Percentiles rank a stretch among this genome's conserved stretches.
phyloP scores from a whole-genome alignment of 2,797 vertebrate genomes.

The Dryobates pubescens region DNA sequence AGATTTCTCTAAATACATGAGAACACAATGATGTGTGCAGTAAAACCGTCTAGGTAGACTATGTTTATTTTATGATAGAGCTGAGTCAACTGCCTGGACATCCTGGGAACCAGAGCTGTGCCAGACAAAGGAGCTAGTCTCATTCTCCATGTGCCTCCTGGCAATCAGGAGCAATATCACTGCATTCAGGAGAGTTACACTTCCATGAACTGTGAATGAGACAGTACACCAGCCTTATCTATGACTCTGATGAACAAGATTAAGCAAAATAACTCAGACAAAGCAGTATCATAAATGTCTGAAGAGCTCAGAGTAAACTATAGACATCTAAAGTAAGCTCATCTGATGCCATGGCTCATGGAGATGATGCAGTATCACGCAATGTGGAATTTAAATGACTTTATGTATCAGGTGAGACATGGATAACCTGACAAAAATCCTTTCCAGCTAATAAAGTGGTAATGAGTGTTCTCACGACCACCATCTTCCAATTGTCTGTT shows the following conservation, averaged over 20 bases:
- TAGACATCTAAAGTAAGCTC: neutral
- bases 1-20: conserved; percentile 19
- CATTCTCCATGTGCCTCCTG: neutral
- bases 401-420: neutral
- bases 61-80: neutral
- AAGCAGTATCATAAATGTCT: neutral
- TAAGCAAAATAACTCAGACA: neutral
- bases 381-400: neutral
- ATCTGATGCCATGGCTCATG: neutral
- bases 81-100: neutral
- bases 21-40: neutral
- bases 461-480: neutral
- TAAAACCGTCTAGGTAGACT: conserved; percentile 2
- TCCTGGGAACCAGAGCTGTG: neutral
- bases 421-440: neutral
- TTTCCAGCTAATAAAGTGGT: conserved; percentile 1
- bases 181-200: neutral
- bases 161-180: neutral
- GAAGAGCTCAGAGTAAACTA: neutral
- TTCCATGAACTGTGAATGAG: neutral
- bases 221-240: neutral
- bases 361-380: neutral
- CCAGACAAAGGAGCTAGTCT: conserved; percentile 28
- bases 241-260: neutral
- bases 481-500: neutral